Evolutionary conservation across 1,140 invertebrate species (phyloP).

Genomic region (Calephelis nemesis): DNA sequence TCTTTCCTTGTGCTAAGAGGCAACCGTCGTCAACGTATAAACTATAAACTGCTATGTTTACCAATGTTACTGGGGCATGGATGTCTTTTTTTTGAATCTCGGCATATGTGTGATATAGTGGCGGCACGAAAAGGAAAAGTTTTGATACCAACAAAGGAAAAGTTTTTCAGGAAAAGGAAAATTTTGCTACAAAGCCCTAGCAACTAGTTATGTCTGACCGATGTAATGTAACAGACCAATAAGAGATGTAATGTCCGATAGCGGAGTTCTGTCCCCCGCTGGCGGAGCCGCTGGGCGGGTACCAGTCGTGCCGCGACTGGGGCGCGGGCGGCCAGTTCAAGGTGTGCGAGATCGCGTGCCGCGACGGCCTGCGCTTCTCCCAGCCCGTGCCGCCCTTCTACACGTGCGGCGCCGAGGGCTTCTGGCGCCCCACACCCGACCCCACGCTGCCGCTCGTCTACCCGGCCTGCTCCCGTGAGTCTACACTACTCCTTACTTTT

Average conservation of each 20-base stretch:
- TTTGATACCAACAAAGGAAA: too few species aligned
- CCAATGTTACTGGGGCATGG: too few species aligned
- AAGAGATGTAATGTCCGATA: constrained; percentile 39
- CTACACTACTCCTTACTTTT: neutral
- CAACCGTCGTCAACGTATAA: too few species aligned
- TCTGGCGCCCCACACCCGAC: constrained; percentile 93
- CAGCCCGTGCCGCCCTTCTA: constrained; percentile 96
- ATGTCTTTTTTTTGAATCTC: too few species aligned
- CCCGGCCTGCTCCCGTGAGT: constrained; percentile 92
- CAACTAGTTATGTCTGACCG: too few species aligned
- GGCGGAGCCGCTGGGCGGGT: constrained; percentile 92
- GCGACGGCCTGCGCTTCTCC: constrained; percentile 92
- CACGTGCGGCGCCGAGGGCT: constrained; percentile 97
- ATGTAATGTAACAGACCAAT: too few species aligned
- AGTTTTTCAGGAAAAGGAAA: too few species aligned
- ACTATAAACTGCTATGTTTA: too few species aligned
- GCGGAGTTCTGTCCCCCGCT: constrained; percentile 94
- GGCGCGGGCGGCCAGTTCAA: constrained; percentile 97
- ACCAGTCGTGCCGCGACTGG: constrained; percentile 96
- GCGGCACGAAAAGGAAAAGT: too few species aligned
- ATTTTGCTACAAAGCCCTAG: too few species aligned
- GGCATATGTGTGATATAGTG: too few species aligned
- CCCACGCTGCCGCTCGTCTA: constrained; percentile 90
- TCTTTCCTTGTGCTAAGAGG: too few species aligned
- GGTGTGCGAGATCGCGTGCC: constrained; percentile 93